Base-by-base conservation (phyloP, 2,113 vertebrate genomes). In the Sardina pilchardus region DNA sequence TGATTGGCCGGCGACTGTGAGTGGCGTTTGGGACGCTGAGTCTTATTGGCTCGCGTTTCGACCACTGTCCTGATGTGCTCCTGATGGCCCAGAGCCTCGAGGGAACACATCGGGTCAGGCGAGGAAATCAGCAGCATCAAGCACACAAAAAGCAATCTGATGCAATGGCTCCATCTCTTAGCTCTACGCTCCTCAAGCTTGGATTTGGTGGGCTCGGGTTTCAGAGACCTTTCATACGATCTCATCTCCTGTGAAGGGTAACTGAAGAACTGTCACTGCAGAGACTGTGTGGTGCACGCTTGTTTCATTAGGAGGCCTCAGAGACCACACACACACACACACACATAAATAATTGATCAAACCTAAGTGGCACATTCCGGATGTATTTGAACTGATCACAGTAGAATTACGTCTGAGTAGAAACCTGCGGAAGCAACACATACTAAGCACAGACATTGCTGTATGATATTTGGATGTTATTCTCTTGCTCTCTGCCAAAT, bases 91-190 rank as follows among this genome's bases (percentile, higher is more conserved):
- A 36, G 71, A 36, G 30, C 71, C 71, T 78, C 71, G 6, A 14
- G 71, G 71, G 30, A 78, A 36, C 71, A 17, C 30, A 5, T 36
- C 16, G 30, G 30, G 71, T 78, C 71, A 34, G 30, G 71, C 34
- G 26, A 78, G 71, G 71, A 26, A n/a, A 63, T 26, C 30, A 78
- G 71, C 12, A 78, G 17, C 39, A 42, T 42, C 63, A 34, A 71
- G 10, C 63, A 71, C 71, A 78, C 71, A 78, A 50, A 16, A 26
- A 43, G 83, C 12, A 67, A 45, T 42, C 59, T 84, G 83, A 67
- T 44, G 17, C 10, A 30, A 78, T 36, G 71, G 26, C 63, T 71
- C 63, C n/a, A 34, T 36, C 30, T 78, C 39, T 78, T 78, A 78
- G 36, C 16, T 14, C 71, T 36, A 78, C 71, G 36, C 34, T 34